Conservation (phyloP, 2,888 invertebrate species). For the Pollenia angustigena region DNA sequence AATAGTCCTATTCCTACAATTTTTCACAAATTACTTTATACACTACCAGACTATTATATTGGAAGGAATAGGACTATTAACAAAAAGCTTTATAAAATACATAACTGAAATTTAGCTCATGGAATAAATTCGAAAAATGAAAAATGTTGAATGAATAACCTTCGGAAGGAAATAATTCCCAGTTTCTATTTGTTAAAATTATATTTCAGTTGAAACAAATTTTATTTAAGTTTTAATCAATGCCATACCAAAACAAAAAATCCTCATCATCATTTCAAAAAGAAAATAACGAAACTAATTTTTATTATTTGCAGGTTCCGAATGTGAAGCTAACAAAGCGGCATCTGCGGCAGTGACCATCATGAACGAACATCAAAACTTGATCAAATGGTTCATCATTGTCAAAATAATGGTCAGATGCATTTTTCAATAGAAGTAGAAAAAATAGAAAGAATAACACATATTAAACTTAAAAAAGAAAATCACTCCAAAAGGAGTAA, state of each 20-base stretch:
- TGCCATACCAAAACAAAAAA: slow-evolving; percentile 43
- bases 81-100: too few relatives aligned
- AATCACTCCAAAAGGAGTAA: slow-evolving; percentile 33
- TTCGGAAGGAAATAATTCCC: too few relatives aligned
- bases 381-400: slow-evolving; percentile 57
- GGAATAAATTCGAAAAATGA: too few relatives aligned
- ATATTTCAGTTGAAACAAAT: not conserved
- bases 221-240: slow-evolving; percentile 51
- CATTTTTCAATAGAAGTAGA: slow-evolving; percentile 64
- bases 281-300: slow-evolving; percentile 70
- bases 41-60: too few relatives aligned
- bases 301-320: slow-evolving; percentile 77
- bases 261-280: slow-evolving; percentile 68
- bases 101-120: too few relatives aligned
- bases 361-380: slow-evolving; percentile 34
- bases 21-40: too few relatives aligned
- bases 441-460: not conserved
- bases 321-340: slow-evolving; percentile 75
- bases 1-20: too few relatives aligned
- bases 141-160: too few relatives aligned
- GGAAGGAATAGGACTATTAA: too few relatives aligned
- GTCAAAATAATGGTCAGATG: slow-evolving; percentile 59
- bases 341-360: slow-evolving; percentile 55
- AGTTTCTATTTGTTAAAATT: too few relatives aligned
- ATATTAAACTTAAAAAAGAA: slow-evolving; percentile 43